Conservation (phyloP, 2,797 vertebrate species). For the Pygocentrus nattereri region DNA sequence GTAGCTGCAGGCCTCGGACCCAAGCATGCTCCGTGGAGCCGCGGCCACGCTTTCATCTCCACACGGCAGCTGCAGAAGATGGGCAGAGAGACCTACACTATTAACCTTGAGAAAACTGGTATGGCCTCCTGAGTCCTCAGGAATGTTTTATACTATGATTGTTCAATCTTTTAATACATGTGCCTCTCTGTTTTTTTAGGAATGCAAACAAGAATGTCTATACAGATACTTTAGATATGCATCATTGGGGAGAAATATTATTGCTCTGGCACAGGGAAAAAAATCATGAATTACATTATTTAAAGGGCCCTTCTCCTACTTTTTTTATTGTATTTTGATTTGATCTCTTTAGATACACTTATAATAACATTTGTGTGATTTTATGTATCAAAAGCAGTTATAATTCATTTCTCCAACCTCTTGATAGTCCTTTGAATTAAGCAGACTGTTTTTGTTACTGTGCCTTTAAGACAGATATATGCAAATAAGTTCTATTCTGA, state of each 20-base stretch:
- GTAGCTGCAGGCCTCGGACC: constrained; percentile 47
- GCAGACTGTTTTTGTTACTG: too few relatives aligned
- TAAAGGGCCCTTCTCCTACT: too few relatives aligned
- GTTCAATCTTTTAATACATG: constrained; percentile 11
- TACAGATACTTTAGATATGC: neutral
- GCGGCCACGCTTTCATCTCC: constrained; percentile 58
- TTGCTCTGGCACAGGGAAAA: neutral
- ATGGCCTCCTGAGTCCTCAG: constrained; percentile 24
- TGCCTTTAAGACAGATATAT: too few relatives aligned
- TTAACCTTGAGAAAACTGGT: constrained; percentile 54
- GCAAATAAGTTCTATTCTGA: too few relatives aligned
- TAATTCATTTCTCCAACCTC: too few relatives aligned
- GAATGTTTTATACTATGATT: constrained; percentile 32
- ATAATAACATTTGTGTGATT: too few relatives aligned
- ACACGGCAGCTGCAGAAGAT: constrained; percentile 24
- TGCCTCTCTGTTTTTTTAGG: neutral
- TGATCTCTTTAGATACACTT: too few relatives aligned
- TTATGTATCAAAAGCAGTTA: too few relatives aligned
- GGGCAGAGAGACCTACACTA: constrained; percentile 46
- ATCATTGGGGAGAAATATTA: neutral
- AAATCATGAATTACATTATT: neutral
- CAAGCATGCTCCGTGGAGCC: constrained; percentile 31
- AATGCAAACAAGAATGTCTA: neutral
- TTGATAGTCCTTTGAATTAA: too few relatives aligned
- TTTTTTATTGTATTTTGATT: too few relatives aligned